Percentiles rank a stretch among this genome's conserved stretches.
These are phyloP conservation scores for Thecophora atra DNA, from an alignment of 2,888 invertebrate species.

Conservation along the genomic window DNA sequence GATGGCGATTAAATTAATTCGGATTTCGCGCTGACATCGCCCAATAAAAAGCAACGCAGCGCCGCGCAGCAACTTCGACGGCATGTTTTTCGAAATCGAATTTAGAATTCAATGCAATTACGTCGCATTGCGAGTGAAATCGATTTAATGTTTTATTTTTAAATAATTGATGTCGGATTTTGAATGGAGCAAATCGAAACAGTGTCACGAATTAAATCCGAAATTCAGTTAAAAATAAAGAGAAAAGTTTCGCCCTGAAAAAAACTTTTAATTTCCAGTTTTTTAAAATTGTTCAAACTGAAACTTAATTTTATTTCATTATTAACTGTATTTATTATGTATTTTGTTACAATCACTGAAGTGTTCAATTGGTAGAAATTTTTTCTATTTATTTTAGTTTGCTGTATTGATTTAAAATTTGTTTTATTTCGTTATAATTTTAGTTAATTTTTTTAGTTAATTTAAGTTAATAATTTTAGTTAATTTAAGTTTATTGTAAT, in stretches of 20 bases:
- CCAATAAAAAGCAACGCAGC: constrained; percentile 10
- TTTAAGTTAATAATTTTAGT: background rate
- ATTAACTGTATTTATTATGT: no score
- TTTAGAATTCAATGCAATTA: constrained; percentile 26
- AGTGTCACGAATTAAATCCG: background rate
- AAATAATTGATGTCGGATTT: constrained; percentile 1
- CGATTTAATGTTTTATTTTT: constrained; percentile 1
- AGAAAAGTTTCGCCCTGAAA: no score
- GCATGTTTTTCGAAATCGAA: constrained; percentile 8
- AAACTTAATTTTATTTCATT: no score
- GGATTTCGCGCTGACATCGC: constrained; percentile 5
- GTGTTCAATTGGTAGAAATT: no score
- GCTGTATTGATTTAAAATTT: no score
- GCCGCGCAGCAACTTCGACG: constrained; percentile 13
- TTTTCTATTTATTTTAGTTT: no score
- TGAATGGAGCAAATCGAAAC: background rate
- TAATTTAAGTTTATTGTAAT: background rate
- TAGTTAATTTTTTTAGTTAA: no score
- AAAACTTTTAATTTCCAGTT: no score
- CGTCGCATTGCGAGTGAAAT: background rate
- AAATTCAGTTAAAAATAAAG: background rate
- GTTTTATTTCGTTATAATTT: no score
- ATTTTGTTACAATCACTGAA: no score
- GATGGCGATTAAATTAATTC: constrained; percentile 13
- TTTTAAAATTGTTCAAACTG: no score